These are phyloP conservation scores for Dryomyza anilis DNA, from an alignment of 2,888 invertebrate genomes.

Conservation along the genomic window DNA sequence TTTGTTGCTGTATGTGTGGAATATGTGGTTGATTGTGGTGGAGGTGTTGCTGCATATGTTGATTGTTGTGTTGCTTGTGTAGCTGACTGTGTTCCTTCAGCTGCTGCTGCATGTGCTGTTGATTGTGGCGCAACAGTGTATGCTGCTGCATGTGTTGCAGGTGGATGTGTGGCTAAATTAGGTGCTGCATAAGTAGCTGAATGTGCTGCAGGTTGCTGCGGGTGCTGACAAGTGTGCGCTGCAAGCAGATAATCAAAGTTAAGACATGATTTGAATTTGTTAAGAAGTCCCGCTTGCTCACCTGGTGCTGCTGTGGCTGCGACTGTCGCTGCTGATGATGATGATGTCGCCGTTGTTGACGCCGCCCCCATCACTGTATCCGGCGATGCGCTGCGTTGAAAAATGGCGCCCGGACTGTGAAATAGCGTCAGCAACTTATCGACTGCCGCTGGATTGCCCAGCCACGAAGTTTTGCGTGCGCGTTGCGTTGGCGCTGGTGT, in stretches of 20 bases:
- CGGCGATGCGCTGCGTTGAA: conserved; percentile 63
- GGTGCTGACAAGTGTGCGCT: too few species aligned
- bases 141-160: too few species aligned
- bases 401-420: conserved; percentile 68
- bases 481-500: conserved; percentile 51
- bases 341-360: conserved; percentile 35
- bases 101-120: too few species aligned
- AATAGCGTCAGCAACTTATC: conserved; percentile 71
- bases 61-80: too few species aligned
- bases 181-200: too few species aligned
- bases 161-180: too few species aligned
- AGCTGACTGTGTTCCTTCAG: too few species aligned
- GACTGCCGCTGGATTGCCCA: conserved; percentile 67
- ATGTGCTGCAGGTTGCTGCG: too few species aligned
- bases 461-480: conserved; percentile 69
- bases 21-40: too few species aligned
- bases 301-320: conserved; percentile 24
- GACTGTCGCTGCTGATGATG: conserved; percentile 19
- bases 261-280: background rate
- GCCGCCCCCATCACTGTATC: conserved; percentile 44
- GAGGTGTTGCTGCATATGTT: too few species aligned
- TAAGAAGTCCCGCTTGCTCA: background rate
- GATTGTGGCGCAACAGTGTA: too few species aligned
- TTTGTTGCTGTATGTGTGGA: too few species aligned
- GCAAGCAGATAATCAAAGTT: conserved; percentile 10